phyloP scores from a whole-genome alignment of 2,888 invertebrate species.

The Tanytarsus gracilentus region DNA sequence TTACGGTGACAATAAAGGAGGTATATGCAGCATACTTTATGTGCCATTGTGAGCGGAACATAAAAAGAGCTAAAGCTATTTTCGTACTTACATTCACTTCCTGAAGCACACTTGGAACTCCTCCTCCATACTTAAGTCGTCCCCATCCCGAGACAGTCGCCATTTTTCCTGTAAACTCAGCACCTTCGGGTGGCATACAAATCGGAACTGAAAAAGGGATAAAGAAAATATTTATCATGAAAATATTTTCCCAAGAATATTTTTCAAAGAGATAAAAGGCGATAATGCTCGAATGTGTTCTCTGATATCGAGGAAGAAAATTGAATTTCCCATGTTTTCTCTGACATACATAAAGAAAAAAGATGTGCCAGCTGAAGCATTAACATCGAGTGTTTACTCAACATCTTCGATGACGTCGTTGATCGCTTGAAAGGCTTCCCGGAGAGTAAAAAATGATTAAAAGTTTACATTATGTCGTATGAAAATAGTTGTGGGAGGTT shows the following conservation, averaged over 20 bases:
- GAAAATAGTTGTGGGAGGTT: too few species aligned
- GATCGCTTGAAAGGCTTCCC: too few species aligned
- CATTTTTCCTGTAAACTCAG: slow-evolving; percentile 75
- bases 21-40: too few species aligned
- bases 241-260: not conserved
- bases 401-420: too few species aligned
- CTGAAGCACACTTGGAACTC: slow-evolving; percentile 79
- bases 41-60: too few species aligned
- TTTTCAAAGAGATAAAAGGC: not conserved
- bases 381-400: too few species aligned
- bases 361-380: too few species aligned
- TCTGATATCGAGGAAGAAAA: not conserved
- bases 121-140: slow-evolving; percentile 79
- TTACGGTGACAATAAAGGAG: too few species aligned
- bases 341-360: not conserved
- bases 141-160: slow-evolving; percentile 92
- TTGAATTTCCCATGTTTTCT: not conserved
- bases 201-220: slow-evolving; percentile 61
- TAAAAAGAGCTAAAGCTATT: too few species aligned
- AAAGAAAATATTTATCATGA: not conserved
- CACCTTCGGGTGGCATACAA: slow-evolving; percentile 72
- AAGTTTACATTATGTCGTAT: too few species aligned
- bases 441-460: too few species aligned
- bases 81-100: slow-evolving; percentile 62
- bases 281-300: not conserved